Percentiles rank a stretch among this genome's conserved stretches.
These are phyloP conservation scores for Coronaproctus castanopsis DNA, from an alignment of 2,888 invertebrate species.

Conservation along the genomic window DNA sequence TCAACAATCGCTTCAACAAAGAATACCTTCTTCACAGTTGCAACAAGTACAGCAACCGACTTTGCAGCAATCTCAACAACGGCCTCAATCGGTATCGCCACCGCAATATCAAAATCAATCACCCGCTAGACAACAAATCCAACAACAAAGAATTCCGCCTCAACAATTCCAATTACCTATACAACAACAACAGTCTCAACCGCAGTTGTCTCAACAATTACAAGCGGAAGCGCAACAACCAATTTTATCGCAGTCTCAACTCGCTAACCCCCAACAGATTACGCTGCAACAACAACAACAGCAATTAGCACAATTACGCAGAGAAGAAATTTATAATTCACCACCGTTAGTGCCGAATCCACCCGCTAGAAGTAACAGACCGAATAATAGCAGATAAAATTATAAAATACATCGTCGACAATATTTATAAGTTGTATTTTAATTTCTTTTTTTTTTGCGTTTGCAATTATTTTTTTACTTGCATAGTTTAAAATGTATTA, in stretches of 20 bases:
- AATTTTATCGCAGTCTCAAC: too few relatives aligned
- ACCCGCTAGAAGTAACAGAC: background rate
- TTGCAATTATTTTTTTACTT: too few relatives aligned
- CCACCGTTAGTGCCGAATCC: background rate
- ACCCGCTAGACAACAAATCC: slow-evolving; percentile 11
- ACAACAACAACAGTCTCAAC: too few relatives aligned
- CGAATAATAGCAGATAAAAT: too few relatives aligned
- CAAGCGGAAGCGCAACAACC: too few relatives aligned
- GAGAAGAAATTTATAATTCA: slow-evolving; percentile 8
- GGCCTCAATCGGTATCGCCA: slow-evolving; percentile 8
- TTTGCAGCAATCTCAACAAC: slow-evolving; percentile 12
- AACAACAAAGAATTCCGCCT: slow-evolving; percentile 15
- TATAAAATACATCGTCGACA: too few relatives aligned
- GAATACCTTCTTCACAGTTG: slow-evolving; percentile 10
- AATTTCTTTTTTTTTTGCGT: slow-evolving; percentile 6
- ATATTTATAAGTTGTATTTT: background rate
- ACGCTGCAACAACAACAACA: slow-evolving; percentile 13
- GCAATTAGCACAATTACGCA: slow-evolving; percentile 12
- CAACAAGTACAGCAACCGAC: slow-evolving; percentile 14
- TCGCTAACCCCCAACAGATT: too few relatives aligned
- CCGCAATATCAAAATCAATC: slow-evolving; percentile 15
- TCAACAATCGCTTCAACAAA: slow-evolving; percentile 3
- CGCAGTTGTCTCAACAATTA: too few relatives aligned
- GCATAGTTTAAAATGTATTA: too few relatives aligned
- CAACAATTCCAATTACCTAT: slow-evolving; percentile 15